phyloP scores from a whole-genome alignment of 2,113 vertebrate genomes.

The Apus apus region DNA sequence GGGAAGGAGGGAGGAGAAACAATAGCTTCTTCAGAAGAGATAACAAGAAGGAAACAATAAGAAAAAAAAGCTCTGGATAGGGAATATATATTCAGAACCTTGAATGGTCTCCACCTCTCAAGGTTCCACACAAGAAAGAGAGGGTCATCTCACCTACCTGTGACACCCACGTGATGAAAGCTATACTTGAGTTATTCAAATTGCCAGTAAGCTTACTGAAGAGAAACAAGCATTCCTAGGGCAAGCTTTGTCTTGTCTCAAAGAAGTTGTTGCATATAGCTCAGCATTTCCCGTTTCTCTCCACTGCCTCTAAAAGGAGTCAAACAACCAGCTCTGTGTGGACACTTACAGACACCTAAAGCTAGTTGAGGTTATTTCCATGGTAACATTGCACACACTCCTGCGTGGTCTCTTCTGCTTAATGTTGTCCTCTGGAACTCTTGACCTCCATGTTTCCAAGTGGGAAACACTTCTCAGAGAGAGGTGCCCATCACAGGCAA shows the following conservation, averaged over 20 bases:
- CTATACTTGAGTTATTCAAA: not conserved
- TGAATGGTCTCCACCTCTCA: not conserved
- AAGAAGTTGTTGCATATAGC: not conserved
- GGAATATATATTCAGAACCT: not conserved
- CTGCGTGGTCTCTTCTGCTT: not conserved
- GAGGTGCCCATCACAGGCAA: not conserved
- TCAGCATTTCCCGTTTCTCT: not conserved
- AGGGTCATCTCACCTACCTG: not conserved
- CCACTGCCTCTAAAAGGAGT: not conserved
- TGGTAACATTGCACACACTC: rapidly evolving
- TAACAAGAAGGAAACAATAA: not conserved
- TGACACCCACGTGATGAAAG: not conserved
- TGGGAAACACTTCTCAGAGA: not conserved
- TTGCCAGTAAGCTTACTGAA: not conserved
- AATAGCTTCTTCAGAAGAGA: not conserved
- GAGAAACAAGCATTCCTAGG: not conserved
- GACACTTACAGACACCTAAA: not conserved
- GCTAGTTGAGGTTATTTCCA: not conserved
- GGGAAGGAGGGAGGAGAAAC: not conserved
- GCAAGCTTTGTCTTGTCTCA: not conserved
- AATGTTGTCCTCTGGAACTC: not conserved
- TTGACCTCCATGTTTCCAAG: not conserved
- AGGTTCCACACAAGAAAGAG: not conserved
- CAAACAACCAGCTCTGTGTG: not conserved
- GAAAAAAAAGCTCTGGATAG: not conserved